These are phyloP conservation scores for Umimayanthus chanpuru DNA, from an alignment of 92 coral and sea anemone genomes.

Conservation along the genomic window DNA sequence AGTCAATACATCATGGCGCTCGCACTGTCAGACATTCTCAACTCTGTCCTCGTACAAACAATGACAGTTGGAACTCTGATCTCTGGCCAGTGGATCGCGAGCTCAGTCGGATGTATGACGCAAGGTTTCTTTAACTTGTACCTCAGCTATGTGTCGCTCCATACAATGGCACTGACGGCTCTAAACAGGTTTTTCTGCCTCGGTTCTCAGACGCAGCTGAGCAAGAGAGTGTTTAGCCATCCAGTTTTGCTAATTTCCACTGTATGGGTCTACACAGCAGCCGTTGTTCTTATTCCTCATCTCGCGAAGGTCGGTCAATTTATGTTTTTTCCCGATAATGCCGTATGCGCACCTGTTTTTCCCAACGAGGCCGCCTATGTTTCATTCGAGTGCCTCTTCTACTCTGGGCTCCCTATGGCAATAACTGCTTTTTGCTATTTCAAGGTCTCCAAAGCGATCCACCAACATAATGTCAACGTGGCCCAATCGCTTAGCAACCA, in stretches of 20 bases:
- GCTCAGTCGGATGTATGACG: slow-evolving; percentile 28
- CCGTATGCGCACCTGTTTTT: slow-evolving; percentile 40
- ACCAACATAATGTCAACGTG: slow-evolving; percentile 19
- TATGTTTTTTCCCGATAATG: slow-evolving; percentile 33
- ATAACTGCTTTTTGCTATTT: slow-evolving; percentile 29
- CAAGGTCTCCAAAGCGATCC: slow-evolving; percentile 28
- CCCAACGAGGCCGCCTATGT: slow-evolving; percentile 24
- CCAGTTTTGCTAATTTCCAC: slow-evolving; percentile 3
- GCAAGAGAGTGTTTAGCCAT: slow-evolving; percentile 18
- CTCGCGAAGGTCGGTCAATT: background rate
- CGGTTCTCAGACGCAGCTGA: slow-evolving; percentile 4
- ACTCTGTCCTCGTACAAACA: slow-evolving; percentile 24
- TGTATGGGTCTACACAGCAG: slow-evolving; percentile 26
- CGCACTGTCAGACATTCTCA: slow-evolving; percentile 31
- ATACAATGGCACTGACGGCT: slow-evolving; percentile 37
- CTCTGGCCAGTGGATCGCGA: slow-evolving; percentile 35
- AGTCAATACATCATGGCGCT: slow-evolving; percentile 36
- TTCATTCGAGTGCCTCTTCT: slow-evolving; percentile 34
- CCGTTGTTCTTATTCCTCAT: slow-evolving; percentile 21
- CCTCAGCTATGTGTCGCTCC: slow-evolving; percentile 38
- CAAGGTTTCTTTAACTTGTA: slow-evolving; percentile 41
- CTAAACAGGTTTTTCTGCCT: slow-evolving; percentile 30
- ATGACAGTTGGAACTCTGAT: slow-evolving; percentile 27
- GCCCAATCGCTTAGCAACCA: slow-evolving; percentile 29
- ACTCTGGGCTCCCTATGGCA: slow-evolving; percentile 32